Evolutionary conservation across 2,113 vertebrate species (phyloP), one percentile per base, ranked within the genome.

Genomic region (Dasyprocta punctata): DNA sequence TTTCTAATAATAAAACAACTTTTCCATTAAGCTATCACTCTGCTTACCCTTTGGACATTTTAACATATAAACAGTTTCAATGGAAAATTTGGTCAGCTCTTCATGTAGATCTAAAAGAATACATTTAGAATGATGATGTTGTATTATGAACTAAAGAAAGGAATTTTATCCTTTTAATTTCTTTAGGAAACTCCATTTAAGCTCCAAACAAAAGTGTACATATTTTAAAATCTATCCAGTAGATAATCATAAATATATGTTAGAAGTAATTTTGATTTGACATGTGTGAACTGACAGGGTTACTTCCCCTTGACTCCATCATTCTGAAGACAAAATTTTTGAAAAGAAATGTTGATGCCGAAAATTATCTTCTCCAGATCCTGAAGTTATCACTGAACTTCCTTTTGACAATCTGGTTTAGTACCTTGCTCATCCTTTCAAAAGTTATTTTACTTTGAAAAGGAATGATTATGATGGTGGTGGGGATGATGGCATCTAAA

Each of bases 1-100:
- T 98, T 94, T 94, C 89, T 97, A 49, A 94, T 97, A 97, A 71
- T 83, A 67, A 95, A 96, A 83, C 95, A 96, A 28, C 54, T 89
- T 94, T 69, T 89, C 91, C 87, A 87, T 17, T 82, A 86, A 95
- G 8, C 17, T 89, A n/a, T 98, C 96, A 90, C 67, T 56, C 87
- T 97, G 52, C 0, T 13, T 95, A 86, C 86, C 91, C 85, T 96
- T 95, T 97, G 84, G 92, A 92, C 83, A 96, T 86, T 85, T 69
- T 93, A 98, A 97, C 67, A 85, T 84, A 67, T 80, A 86, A 80
- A 14, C 5, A 89, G 4, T 78, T 98, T 98, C 86, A 83, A 95
- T 87, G 54, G 92, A 86, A 96, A 84, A 65, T 97, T 78, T 96
- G 84, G 94, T 63, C 89, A 95, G 89, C 95, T 83, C 65, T 98